Base-by-base conservation (phyloP, 2,797 vertebrate species). In the Lutjanus campechanus region DNA sequence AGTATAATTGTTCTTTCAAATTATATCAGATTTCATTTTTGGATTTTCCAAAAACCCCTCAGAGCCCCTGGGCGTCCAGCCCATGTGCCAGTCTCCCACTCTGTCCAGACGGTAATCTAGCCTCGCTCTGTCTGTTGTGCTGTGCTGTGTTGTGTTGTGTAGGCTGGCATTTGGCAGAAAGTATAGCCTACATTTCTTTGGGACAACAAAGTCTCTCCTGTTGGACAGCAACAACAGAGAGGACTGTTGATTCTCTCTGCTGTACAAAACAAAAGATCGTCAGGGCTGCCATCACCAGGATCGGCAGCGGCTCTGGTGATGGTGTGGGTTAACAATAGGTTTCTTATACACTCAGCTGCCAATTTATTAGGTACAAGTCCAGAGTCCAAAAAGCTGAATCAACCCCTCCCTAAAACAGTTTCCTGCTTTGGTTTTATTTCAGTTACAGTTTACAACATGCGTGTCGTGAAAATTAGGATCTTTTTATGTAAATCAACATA, bases 131-230 rank as follows among this genome's bases (percentile, higher is more conserved):
- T 36, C 29, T 36, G 29, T 55, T 83, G 44, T 70, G 25, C 13
- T 62, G 64, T 59, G 79, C 53, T 36, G 29, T 36, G 29, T 55
- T 83, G 44, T 70, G 25, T 13, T 62, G 64, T 59, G 79, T 55
- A 50, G 76, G 78, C 75, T 83, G 73, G 36, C 43, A 67, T 78
- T 85, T 79, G 66, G 69, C 66, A 84, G 17, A 69, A 84, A 8
- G 8, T 15, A 47, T 7, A 63, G 68, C 15, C 51, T n/a, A 11
- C 77, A 72, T 73, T 79, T 78, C 59, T 85, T 67, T 73, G 53
- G 44, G 41, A 67, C 46, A 81, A 93, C 89, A 94, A 90, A 77
- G 82, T 80, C 20, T 70, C 67, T 72, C 41, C 55, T 90, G 84
- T 93, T 71, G 25, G 25, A 53, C 49, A n/a, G 69, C 43, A 65